Evolutionary conservation across 2,113 vertebrate genomes (phyloP), one percentile per base, ranked within the genome.

Genomic region (Aphelocoma coerulescens): DNA sequence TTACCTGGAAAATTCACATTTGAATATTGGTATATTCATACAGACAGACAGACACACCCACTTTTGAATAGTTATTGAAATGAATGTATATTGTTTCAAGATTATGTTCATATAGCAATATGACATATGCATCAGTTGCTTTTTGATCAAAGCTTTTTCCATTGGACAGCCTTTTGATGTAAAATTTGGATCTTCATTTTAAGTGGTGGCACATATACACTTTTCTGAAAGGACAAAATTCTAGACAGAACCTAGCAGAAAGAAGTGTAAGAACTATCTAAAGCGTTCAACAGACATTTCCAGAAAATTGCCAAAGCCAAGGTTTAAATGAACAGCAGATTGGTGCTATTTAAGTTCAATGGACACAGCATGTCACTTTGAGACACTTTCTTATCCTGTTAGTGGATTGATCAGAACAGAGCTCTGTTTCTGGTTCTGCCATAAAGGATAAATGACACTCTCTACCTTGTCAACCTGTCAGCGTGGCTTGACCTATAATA

Each of bases 391-490:
- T 95, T 93, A 94, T 69, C 69, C 74, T 85, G 74, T 85, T 83
- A 83, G 41, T 21, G 67, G 67, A 89, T 46, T 90, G 77, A 91
- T 93, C 91, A 96, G 82, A 91, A 79, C 24, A 83, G 46, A 93
- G 49, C 32, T 76, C 66, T 93, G 51, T 77, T 92, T 61, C 33
- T 81, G 21, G 37, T 90, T 87, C 77, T 95, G 37, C 51, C 51
- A 62, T 83, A 85, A 66, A 82, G 66, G 54, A 94, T 77, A 94
- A 95, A 85, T 88, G 24, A 83, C 51, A 39, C 89, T 65, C 69
- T 69, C 17, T 95, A 52, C 37, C 66, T 94, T 96, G 91, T 95
- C 89, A 93, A 85, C 71, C 62, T 96, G 91, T 93, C 95, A 95
- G 15, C 0, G 0, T 76, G 67, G 22, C 43, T 85, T 94, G 85